Conservation (phyloP, 1,140 invertebrate genomes). For the Sminthurinus signatus region DNA sequence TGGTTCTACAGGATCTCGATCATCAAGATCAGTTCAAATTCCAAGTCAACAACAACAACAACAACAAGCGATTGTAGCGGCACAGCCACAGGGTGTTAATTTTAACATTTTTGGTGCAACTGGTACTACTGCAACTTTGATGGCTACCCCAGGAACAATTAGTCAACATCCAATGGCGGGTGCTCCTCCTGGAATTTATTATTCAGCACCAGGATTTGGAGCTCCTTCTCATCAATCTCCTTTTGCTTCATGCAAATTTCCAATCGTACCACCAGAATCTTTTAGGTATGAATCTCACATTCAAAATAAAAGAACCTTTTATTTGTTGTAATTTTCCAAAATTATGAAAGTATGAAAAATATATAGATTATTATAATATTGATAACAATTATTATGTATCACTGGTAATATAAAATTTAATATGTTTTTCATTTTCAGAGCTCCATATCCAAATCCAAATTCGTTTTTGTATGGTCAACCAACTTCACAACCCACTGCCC, state of each 20-base stretch:
- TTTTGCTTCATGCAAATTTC: conserved; percentile 36
- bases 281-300: conserved; percentile 27
- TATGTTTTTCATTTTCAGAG: conserved; percentile 19
- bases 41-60: background rate
- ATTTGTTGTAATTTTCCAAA: background rate
- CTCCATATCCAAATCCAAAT: conserved; percentile 33
- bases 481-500: conserved; percentile 25
- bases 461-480: conserved; percentile 33
- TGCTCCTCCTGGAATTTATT: conserved; percentile 23
- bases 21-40: conserved; percentile 1
- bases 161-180: conserved; percentile 1
- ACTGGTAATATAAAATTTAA: background rate
- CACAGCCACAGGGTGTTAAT: too few relatives aligned
- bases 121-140: conserved; percentile 5
- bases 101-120: conserved; percentile 6
- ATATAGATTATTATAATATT: too few relatives aligned
- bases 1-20: conserved; percentile 1
- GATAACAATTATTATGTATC: too few relatives aligned
- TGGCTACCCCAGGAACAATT: conserved; percentile 1
- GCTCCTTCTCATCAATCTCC: conserved; percentile 37
- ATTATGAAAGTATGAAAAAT: too few relatives aligned
- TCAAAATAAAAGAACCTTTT: background rate
- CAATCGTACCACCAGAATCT: conserved; percentile 39
- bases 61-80: background rate
- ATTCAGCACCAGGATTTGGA: too few relatives aligned